Evolutionary conservation across 2,888 invertebrate genomes (phyloP).

Genomic region (Syrista parreyssii): DNA sequence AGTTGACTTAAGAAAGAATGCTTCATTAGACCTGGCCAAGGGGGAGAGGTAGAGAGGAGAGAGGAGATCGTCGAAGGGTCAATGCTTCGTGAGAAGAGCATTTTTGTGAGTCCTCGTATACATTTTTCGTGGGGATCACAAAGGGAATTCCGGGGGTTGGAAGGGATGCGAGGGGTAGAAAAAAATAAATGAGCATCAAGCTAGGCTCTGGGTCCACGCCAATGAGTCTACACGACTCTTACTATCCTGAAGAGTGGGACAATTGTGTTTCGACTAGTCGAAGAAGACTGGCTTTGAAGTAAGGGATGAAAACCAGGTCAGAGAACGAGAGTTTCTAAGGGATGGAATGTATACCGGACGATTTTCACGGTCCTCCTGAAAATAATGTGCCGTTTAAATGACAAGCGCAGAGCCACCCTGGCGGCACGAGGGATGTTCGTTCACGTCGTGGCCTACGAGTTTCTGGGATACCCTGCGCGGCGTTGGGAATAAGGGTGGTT

Average conservation of each 20-base stretch:
- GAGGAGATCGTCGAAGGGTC: too few relatives aligned
- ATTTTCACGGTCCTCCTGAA: conserved; percentile 20
- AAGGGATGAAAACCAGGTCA: too few relatives aligned
- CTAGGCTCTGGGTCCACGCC: not conserved
- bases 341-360: not conserved
- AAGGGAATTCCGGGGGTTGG: not conserved
- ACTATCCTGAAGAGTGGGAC: too few relatives aligned
- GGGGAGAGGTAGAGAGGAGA: too few relatives aligned
- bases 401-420: conserved; percentile 23
- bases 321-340: too few relatives aligned
- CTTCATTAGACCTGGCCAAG: conserved; percentile 25
- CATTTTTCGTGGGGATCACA: not conserved
- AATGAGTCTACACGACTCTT: too few relatives aligned
- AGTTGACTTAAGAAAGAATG: conserved; percentile 36
- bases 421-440: conserved; percentile 5
- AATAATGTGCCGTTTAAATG: conserved; percentile 27
- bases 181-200: not conserved
- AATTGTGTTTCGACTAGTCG: too few relatives aligned
- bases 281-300: too few relatives aligned
- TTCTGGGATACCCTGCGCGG: not conserved
- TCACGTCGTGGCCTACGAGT: conserved; percentile 3
- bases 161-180: not conserved
- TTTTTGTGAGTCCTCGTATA: not conserved
- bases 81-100: too few relatives aligned
- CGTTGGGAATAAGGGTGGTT: conserved; percentile 24